Evolutionary conservation across 1,140 invertebrate genomes (phyloP).

Genomic region (Paraescarpia echinospica): DNA sequence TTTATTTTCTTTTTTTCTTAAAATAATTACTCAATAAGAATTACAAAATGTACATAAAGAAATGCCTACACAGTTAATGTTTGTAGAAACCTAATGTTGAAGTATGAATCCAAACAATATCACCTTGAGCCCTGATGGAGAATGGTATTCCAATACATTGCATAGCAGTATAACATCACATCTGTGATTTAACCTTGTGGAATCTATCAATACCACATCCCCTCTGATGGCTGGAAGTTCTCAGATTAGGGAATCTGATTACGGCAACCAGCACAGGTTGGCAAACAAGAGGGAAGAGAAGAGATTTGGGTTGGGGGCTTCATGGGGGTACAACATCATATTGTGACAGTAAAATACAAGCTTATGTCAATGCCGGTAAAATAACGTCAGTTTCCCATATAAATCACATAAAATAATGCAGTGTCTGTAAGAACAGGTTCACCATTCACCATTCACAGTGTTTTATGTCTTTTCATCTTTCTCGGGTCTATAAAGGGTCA

Average conservation of each 20-base stretch:
- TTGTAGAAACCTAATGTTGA: not conserved
- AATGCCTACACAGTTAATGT: too few species aligned
- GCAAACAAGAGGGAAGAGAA: not conserved
- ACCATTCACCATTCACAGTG: not conserved
- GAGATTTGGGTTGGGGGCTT: not conserved
- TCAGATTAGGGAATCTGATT: not conserved
- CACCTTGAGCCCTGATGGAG: not conserved
- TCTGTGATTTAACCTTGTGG: not conserved
- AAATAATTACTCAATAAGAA: too few species aligned
- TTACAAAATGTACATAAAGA: too few species aligned
- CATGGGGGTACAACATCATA: not conserved
- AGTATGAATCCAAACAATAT: not conserved
- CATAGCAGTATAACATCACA: not conserved
- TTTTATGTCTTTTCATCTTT: not conserved
- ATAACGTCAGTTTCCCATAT: not conserved
- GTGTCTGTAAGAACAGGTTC: not conserved
- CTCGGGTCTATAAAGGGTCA: not conserved
- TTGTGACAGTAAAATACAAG: not conserved
- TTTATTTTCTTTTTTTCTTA: too few species aligned
- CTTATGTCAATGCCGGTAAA: not conserved
- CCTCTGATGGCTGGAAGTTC: not conserved
- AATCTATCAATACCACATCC: not conserved
- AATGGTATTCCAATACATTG: not conserved
- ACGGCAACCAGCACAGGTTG: not conserved
- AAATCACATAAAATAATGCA: not conserved